Base-by-base conservation (phyloP, 2,888 invertebrate species). In the Lithophane leautieri region DNA sequence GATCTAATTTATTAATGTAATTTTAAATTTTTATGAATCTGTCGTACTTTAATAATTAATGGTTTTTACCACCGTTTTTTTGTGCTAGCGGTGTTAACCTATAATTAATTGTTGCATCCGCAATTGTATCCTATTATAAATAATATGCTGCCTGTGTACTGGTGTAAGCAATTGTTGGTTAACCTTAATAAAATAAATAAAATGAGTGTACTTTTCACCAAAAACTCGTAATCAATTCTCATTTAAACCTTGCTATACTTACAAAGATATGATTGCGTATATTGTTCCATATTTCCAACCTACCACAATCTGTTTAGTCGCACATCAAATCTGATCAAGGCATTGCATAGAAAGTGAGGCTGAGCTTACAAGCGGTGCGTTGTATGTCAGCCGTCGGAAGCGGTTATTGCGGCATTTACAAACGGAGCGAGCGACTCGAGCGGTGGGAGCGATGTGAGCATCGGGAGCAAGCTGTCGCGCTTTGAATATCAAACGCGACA, bases 401-500 rank as follows among this genome's bases (percentile, higher is more conserved):
- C 58, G 84, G 72, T 75, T 75, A 75, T 83, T 75, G 71, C 73
- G n/a, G 68, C n/a, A n/a, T 61, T 82, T 71, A 70, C 56, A 79
- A 73, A 61, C 80, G 68, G 9, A 82, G 67, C 63, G 47, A 73
- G 78, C 70, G 28, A 28, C 44, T 19, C 22, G 28, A 75, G 58
- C 52, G 47, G 47, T 11, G 47, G 16, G 74, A 56, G 62, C 56
- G 56, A 67, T 67, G 82, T 65, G 72, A 81, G 66, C 72, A 19
- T 58, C 58, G 68, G 70, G 70, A 83, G 56, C 73, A 82, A 79
- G 73, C 74, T 79, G 79, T 50, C 73, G 47, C 58, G 50, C 83
- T 79, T 69, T 79, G 70, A 83, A 83, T 74, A 79, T 83, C 58
- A 69, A 83, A 83, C 70, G 22, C 40, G 54, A 83, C 68, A 74